Conservation (phyloP, 2,113 vertebrate genomes). For the Nettapus auritus region DNA sequence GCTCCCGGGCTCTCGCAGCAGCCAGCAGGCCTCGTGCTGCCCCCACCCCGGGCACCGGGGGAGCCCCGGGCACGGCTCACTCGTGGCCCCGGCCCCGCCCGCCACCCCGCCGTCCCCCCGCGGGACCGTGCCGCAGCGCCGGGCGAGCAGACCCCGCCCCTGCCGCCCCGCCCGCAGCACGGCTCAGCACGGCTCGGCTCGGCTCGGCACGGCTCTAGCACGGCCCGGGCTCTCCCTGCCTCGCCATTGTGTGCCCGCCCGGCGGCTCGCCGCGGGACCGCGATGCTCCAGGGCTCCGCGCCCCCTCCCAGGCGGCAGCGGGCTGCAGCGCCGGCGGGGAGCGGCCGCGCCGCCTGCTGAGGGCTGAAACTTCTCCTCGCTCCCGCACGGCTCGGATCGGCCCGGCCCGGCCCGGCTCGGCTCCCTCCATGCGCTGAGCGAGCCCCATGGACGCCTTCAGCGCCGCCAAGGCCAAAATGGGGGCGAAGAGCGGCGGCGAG, state of each 20-base stretch:
- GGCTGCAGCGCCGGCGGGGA: background rate
- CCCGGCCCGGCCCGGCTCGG: background rate
- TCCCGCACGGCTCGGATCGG: background rate
- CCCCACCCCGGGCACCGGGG: too few species aligned
- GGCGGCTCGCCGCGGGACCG: background rate
- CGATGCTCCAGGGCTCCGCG: slow-evolving; percentile 41
- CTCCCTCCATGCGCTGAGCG: slow-evolving; percentile 26
- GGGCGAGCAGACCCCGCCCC: slow-evolving; percentile 27
- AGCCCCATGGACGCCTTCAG: slow-evolving; percentile 57
- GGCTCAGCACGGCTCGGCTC: background rate
- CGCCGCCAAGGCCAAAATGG: slow-evolving; percentile 68
- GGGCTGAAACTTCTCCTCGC: slow-evolving; percentile 28
- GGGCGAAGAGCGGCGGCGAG: slow-evolving; percentile 45
- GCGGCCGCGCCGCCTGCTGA: slow-evolving; percentile 11
- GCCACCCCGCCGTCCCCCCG: background rate
- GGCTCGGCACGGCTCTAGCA: background rate
- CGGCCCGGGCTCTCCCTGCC: background rate
- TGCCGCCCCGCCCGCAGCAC: background rate
- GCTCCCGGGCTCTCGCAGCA: too few species aligned
- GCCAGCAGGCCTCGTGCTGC: too few species aligned
- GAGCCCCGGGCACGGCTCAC: too few species aligned
- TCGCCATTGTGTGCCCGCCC: slow-evolving; percentile 45
- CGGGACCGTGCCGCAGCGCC: slow-evolving; percentile 44
- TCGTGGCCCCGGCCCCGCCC: background rate
- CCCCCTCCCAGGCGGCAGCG: background rate